phyloP scores from a whole-genome alignment of 2,888 invertebrate species.

The Drosophila peninsularis region DNA sequence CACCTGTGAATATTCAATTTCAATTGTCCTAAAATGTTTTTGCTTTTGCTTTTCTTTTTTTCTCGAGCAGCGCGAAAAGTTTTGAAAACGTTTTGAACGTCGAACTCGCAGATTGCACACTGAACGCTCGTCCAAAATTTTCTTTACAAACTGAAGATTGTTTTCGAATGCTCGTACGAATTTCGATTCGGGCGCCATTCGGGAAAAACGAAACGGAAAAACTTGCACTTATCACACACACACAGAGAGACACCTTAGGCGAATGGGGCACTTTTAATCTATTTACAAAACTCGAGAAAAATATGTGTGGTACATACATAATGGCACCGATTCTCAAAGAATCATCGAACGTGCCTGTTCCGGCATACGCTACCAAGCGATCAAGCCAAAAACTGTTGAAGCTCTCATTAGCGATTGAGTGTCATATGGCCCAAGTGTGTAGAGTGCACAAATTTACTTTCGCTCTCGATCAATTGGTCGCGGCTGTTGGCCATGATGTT shows the following conservation, averaged over 20 bases:
- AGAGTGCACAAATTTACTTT: conserved; percentile 59
- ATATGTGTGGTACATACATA: conserved; percentile 27
- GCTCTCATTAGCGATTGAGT: conserved; percentile 11
- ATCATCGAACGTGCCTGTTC: conserved; percentile 40
- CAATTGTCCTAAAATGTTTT: conserved; percentile 39
- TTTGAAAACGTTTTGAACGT: conserved; percentile 34
- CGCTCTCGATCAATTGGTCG: conserved; percentile 51
- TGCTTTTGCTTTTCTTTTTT: conserved; percentile 18
- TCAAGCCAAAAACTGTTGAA: conserved; percentile 2
- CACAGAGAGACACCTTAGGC: neutral
- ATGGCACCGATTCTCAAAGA: conserved; percentile 37
- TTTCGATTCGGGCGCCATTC: conserved; percentile 40
- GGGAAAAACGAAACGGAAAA: conserved; percentile 41
- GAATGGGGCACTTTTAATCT: conserved; percentile 64
- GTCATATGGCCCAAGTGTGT: conserved; percentile 30
- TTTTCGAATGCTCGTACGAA: conserved; percentile 45
- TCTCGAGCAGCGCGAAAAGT: conserved; percentile 8
- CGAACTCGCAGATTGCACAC: conserved; percentile 49
- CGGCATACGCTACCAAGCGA: conserved; percentile 36
- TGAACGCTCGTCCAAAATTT: conserved; percentile 53
- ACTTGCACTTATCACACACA: conserved; percentile 58
- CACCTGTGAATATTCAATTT: conserved; percentile 68
- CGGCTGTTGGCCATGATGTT: conserved; percentile 52
- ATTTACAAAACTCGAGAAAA: conserved; percentile 72
- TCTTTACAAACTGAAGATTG: conserved; percentile 55